Conservation (phyloP, 2,113 vertebrate genomes). For the Crotalus horridus region DNA sequence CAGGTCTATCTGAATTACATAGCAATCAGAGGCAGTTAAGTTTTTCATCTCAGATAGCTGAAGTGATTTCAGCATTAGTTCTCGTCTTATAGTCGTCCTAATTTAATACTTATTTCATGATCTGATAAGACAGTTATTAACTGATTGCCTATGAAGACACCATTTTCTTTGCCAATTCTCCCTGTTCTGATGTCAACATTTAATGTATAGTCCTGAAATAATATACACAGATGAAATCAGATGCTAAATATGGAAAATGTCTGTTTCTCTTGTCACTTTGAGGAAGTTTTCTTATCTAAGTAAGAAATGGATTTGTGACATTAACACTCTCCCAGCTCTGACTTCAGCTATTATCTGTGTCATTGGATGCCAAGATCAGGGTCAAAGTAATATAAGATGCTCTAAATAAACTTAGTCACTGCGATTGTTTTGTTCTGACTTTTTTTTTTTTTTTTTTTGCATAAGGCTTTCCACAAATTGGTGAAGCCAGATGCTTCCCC, state of each 20-base stretch:
- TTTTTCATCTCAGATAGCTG: neutral
- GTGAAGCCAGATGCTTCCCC: neutral
- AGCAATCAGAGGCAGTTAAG: neutral
- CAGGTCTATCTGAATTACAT: neutral
- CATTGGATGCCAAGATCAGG: neutral
- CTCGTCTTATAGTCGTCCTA: neutral
- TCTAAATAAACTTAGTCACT: neutral
- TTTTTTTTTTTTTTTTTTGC: neutral
- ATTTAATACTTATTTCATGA: neutral
- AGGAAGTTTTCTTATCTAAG: neutral
- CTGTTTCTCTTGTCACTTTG: neutral
- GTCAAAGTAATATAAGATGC: neutral
- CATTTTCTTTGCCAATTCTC: neutral
- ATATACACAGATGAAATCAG: neutral
- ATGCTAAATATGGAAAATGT: neutral
- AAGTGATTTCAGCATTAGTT: neutral
- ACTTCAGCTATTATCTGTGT: neutral
- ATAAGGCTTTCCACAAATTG: neutral
- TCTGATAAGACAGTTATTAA: neutral
- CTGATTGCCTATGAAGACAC: neutral
- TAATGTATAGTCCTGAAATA: neutral
- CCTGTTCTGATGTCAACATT: neutral
- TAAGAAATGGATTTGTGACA: neutral
- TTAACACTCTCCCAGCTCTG: neutral
- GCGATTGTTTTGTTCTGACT: neutral